phyloP scores from a whole-genome alignment of 2,888 invertebrate genomes.

The Lamellibrachia satsuma region DNA sequence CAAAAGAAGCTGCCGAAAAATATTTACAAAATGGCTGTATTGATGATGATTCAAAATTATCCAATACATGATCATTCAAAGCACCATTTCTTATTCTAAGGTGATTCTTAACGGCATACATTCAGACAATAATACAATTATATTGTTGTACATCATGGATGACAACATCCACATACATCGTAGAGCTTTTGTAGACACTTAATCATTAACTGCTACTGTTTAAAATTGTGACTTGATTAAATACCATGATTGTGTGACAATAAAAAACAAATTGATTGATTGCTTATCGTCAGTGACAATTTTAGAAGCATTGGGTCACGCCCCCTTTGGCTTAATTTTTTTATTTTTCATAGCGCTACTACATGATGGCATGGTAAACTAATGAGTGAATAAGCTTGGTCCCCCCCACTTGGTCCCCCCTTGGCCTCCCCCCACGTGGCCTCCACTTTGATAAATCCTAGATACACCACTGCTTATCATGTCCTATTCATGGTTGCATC shows the following conservation, averaged over 20 bases:
- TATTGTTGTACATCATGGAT: not conserved
- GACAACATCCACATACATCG: not conserved
- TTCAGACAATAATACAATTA: not conserved
- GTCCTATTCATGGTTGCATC: not conserved
- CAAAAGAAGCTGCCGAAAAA: not conserved
- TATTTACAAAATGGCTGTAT: not conserved
- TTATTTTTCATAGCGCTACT: no score
- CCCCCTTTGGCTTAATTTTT: no score
- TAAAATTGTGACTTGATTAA: not conserved
- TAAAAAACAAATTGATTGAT: no score
- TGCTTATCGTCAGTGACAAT: no score
- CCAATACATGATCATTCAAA: not conserved
- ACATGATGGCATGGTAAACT: no score
- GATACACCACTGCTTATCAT: not conserved
- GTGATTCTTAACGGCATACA: not conserved
- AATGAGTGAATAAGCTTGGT: no score
- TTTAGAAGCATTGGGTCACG: no score
- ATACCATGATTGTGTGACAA: no score
- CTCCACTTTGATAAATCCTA: no score
- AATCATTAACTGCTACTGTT: not conserved
- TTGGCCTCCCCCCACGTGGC: no score
- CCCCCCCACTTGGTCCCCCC: no score
- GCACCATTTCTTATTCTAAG: not conserved
- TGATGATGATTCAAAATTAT: not conserved
- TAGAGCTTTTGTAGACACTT: not conserved